Evolutionary conservation across 2,888 invertebrate species (phyloP).

Genomic region (Penaeus monodon): DNA sequence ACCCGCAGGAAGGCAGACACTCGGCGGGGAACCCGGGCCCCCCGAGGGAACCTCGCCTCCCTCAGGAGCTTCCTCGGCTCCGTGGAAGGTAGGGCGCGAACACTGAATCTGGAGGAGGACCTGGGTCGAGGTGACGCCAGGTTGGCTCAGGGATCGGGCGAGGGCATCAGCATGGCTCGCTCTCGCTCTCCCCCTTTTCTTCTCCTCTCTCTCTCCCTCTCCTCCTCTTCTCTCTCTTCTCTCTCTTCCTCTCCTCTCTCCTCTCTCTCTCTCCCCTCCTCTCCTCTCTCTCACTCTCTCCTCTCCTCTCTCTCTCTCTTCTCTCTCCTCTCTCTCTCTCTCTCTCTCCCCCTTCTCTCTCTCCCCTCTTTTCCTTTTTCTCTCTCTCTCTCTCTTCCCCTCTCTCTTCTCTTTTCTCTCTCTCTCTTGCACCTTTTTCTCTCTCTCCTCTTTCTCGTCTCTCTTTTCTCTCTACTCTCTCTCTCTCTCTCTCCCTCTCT

Average conservation of each 20-base stretch:
- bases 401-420: neutral
- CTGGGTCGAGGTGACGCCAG: neutral
- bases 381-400: no score
- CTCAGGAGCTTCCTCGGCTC: slow-evolving; percentile 45
- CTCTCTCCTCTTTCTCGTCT: neutral
- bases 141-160: neutral
- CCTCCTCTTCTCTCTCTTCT: no score
- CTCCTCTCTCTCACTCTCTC: no score
- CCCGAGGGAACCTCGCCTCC: slow-evolving; percentile 40
- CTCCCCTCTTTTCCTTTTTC: neutral
- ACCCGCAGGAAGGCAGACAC: slow-evolving; percentile 50
- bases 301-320: no score
- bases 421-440: neutral
- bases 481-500: no score
- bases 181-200: no score
- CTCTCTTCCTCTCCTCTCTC: neutral
- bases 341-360: neutral
- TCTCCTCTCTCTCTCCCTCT: no score
- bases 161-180: no score
- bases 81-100: slow-evolving; percentile 9
- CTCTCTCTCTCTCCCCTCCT: no score
- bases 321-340: neutral
- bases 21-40: slow-evolving; percentile 62
- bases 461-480: no score
- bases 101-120: neutral